phyloP scores from a whole-genome alignment of 2,113 vertebrate species.

The Machaerirhynchus nigripectus region DNA sequence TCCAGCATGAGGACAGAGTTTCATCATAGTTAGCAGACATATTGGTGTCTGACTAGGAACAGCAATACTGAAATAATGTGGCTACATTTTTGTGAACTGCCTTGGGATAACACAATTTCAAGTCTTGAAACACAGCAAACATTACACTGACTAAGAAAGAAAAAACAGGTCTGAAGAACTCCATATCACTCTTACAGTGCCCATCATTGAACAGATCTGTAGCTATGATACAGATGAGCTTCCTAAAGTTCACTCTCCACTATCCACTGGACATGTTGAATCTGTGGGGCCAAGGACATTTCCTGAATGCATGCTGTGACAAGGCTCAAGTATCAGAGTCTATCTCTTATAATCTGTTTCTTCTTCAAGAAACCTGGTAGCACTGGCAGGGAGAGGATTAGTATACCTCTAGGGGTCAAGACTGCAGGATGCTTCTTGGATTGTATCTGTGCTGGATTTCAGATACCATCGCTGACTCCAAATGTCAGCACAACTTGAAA shows the following conservation, averaged over 20 bases:
- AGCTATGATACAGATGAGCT: neutral
- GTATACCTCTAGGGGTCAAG: neutral
- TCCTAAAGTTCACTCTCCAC: neutral
- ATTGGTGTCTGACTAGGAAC: neutral
- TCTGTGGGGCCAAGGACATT: neutral
- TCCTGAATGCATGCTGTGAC: neutral
- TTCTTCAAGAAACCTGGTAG: neutral
- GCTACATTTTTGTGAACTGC: neutral
- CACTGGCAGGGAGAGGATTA: neutral
- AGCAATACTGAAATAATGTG: neutral
- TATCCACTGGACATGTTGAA: fast-evolving
- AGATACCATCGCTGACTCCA: neutral
- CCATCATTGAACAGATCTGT: neutral
- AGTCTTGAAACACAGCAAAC: neutral
- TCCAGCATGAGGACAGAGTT: neutral
- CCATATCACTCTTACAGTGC: neutral
- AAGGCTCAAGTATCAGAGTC: neutral
- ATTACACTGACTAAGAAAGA: neutral
- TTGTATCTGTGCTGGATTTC: neutral
- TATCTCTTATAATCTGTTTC: neutral
- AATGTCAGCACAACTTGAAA: neutral
- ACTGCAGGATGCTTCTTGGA: neutral
- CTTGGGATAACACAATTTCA: neutral
- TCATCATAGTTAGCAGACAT: neutral
- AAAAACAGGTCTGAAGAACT: neutral